These are phyloP conservation scores for Dolichotis patagonum DNA, from an alignment of 2,113 vertebrate genomes.

Conservation along the genomic window DNA sequence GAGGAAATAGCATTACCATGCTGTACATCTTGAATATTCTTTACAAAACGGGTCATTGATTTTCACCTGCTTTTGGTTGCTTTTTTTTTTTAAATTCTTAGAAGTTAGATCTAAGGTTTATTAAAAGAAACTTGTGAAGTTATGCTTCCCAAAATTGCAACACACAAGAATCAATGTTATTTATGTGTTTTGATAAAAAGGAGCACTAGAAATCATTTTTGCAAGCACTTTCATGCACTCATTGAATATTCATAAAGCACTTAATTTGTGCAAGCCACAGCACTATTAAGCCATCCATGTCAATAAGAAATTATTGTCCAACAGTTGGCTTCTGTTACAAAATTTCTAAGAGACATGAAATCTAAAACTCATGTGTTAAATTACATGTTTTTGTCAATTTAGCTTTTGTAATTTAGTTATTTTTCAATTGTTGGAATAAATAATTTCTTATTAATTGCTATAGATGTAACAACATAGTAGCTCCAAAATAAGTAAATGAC, in stretches of 20 bases:
- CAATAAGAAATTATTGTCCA: neutral
- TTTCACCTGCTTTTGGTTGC: neutral
- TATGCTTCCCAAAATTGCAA: neutral
- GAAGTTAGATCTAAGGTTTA: neutral
- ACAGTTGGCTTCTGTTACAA: neutral
- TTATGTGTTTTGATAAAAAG: neutral
- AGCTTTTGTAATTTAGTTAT: neutral
- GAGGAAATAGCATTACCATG: neutral
- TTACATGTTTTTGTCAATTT: neutral
- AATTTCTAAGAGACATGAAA: neutral
- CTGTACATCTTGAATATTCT: no score
- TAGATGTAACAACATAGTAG: neutral
- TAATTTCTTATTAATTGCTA: neutral
- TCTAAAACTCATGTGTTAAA: conserved; percentile 3
- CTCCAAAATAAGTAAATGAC: neutral
- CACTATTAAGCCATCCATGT: neutral
- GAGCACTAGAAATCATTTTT: neutral
- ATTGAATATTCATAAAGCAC: neutral
- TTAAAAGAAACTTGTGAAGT: neutral
- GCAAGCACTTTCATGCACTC: neutral
- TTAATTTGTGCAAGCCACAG: neutral
- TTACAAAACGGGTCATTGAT: neutral
- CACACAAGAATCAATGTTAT: neutral
- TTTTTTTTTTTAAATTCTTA: neutral
- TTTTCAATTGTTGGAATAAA: neutral